Base-by-base conservation (phyloP, 2,888 invertebrate genomes). In the Drosophila meridiana region DNA sequence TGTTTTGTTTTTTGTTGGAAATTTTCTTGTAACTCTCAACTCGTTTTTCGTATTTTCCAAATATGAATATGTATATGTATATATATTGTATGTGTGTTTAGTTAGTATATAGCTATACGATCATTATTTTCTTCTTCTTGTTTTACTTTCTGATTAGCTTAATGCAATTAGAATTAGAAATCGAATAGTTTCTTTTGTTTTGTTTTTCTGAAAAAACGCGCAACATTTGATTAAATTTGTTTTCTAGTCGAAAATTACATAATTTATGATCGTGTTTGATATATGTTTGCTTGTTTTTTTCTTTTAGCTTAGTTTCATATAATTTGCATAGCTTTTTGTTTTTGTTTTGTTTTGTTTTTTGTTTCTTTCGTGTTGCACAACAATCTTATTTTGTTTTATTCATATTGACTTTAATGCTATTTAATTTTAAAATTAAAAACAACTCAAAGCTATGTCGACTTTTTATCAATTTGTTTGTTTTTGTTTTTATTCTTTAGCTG, bases 161-260 rank as follows among this genome's bases (percentile, higher is more conserved):
- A 87, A 89, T 89, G 89, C 89, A 84, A 82, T 84, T 74, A 52
- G 13, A 52, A 85, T 73, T 85, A 72, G 83, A 89, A 89, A 84
- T 89, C 79, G 89, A 87, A 89, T 84, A 82, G 78, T 76, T 71
- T 52, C 77, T 80, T 30, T 47, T 14, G 2, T 34, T 20, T 11
- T 2, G 6, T 32, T 50, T 50, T 6, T 9, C 32, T 6, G 32
- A 65, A 61, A 78, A 88, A 89, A 87, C 89, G 89, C 89, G 80
- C 83, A 87, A 88, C 89, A 62, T 71, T 88, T 81, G 89, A 84
- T 82, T 84, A 89, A 84, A 68, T 82, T 30, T 70, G 38, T 62
- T 45, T 58, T 77, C 81, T 78, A 84, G 84, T 87, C 89, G 77
- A 84, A 89, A 84, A 87, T 89, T 73, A 89, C 89, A 87, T 84